Percentiles rank a stretch among this genome's conserved stretches.
Conservation (phyloP, 1,140 invertebrate species). For the Rhyzopertha dominica region DNA sequence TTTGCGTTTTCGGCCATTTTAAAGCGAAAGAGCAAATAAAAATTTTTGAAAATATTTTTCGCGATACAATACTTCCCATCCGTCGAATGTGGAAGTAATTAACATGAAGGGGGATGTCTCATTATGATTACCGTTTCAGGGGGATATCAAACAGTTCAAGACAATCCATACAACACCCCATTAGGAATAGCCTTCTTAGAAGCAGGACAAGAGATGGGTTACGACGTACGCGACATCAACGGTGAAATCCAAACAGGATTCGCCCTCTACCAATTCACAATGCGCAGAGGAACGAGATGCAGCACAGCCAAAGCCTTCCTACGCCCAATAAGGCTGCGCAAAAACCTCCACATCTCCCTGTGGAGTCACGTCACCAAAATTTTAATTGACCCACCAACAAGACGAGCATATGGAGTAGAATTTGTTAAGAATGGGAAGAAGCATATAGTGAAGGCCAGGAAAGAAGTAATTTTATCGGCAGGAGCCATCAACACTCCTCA, state of each 20-base stretch:
- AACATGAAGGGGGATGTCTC: no score
- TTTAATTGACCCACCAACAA: slow-evolving; percentile 64
- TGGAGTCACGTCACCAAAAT: slow-evolving; percentile 73
- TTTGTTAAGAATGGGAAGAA: slow-evolving; percentile 63
- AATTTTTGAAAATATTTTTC: no score
- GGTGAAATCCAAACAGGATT: slow-evolving; percentile 77
- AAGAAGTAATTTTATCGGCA: slow-evolving; percentile 75
- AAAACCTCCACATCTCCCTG: slow-evolving; percentile 69
- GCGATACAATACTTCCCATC: no score
- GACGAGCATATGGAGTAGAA: slow-evolving; percentile 70
- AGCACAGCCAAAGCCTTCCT: slow-evolving; percentile 77
- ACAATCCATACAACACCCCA: slow-evolving; percentile 74
- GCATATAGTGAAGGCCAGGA: slow-evolving; percentile 61
- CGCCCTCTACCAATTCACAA: slow-evolving; percentile 75
- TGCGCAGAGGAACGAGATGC: slow-evolving; percentile 70
- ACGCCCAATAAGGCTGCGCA: slow-evolving; percentile 63
- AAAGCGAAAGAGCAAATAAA: no score
- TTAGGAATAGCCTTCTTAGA: slow-evolving; percentile 77
- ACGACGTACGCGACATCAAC: slow-evolving; percentile 73
- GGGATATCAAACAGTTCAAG: slow-evolving; percentile 75
- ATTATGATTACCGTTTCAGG: no score
- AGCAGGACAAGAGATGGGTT: slow-evolving; percentile 87
- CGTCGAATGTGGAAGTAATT: no score
- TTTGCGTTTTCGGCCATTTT: no score
- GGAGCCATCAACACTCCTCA: slow-evolving; percentile 75